Base-by-base conservation (phyloP, 2,797 vertebrate genomes). In the Somateria mollissima region DNA sequence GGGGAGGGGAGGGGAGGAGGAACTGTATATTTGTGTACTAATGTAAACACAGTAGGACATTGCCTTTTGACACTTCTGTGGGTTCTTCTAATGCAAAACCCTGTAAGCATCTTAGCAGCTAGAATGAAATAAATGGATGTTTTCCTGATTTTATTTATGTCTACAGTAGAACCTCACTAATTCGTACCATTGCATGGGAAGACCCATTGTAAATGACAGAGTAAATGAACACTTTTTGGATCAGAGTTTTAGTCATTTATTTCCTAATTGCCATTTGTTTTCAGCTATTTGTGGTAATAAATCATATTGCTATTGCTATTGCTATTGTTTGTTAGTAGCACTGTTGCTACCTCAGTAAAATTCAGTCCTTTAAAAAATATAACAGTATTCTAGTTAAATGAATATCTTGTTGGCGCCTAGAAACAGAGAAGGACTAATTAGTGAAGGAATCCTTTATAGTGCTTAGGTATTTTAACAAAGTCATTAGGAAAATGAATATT, bases 211-310 rank as follows among this genome's bases (percentile, higher is more conserved):
- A 92, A 85, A 80, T 22, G 4, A 41, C 13, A 79, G 54, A 57
- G 9, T 66, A 84, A 94, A 71, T 32, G 5, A 93, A 74, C 22
- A 34, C 2, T 61, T 84, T 39, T 20, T 41, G 60, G 54, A 77
- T 28, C 13, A 84, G 27, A 82, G 72, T 66, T 90, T 51, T 71
- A 66, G 60, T 81, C 0, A 39, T 65, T 85, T 74, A 6, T 87
- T 85, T 83, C 74, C 49, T 79, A 90, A 70, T 30, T 87, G 39
- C 15, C 16, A 53, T 84, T 84, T 92, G 14, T 72, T 94, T 92
- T 65, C 56, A 82, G 24, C 10, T 71, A 47, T 76, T 82, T 91
- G 9, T 67, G 28, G 5, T 32, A 66, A 65, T 57, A 41, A 9
- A 57, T 76, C 22, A 36, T 32, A 45, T 4, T 47, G 10, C 24